These are phyloP conservation scores for Quiscalus mexicanus DNA, from an alignment of 2,113 vertebrate species.

Conservation along the genomic window DNA sequence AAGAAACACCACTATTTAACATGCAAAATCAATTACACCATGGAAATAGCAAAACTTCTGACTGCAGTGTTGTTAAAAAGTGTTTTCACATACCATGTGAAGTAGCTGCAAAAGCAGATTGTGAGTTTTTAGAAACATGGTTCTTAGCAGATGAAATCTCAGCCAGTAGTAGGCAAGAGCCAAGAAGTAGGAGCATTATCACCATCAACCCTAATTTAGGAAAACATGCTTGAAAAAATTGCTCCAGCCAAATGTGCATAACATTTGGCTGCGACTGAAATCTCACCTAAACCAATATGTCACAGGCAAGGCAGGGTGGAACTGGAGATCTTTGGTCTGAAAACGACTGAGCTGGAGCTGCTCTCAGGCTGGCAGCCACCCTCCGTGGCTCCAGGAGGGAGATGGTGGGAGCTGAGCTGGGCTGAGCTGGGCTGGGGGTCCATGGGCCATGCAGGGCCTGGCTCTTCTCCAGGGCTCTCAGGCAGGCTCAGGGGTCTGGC, in stretches of 20 bases:
- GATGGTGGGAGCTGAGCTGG: fast-evolving
- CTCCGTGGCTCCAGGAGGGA: fast-evolving
- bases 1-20: not conserved
- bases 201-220: conserved; percentile 38
- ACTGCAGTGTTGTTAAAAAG: not conserved
- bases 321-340: not conserved
- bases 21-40: not conserved
- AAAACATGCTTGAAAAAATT: conserved; percentile 49
- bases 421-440: not conserved
- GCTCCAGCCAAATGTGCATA: conserved; percentile 18
- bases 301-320: not conserved
- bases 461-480: not conserved
- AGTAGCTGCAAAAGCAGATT: conserved; percentile 52
- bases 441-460: fast-evolving
- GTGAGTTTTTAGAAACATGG: conserved; percentile 29
- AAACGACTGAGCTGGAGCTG: not conserved
- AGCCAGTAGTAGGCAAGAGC: conserved; percentile 20
- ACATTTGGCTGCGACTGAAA: not conserved
- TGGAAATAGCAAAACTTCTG: not conserved
- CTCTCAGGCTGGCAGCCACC: not conserved
- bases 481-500: not conserved
- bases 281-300: conserved; percentile 17
- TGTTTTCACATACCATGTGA: conserved; percentile 30
- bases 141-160: conserved; percentile 46
- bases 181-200: conserved; percentile 48